These are phyloP conservation scores for Platygyra sinensis DNA, from an alignment of 64 coral and sea anemone species.

Conservation along the genomic window DNA sequence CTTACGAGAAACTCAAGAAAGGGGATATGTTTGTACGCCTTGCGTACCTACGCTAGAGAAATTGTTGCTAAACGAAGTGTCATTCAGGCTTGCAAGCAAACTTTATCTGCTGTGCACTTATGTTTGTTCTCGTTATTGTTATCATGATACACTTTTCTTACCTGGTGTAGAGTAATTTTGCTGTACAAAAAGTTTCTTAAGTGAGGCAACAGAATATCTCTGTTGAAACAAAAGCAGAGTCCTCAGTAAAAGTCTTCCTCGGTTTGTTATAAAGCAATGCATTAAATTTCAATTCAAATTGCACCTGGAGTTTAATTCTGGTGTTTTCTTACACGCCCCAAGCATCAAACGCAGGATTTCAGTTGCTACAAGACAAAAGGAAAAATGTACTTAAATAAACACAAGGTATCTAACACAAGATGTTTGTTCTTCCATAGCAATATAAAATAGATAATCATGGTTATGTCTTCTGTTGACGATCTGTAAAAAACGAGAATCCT, in stretches of 20 bases:
- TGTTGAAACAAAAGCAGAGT: constrained; percentile 15
- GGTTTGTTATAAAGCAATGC: not conserved
- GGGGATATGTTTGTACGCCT: too few species aligned
- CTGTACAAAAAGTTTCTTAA: constrained; percentile 74
- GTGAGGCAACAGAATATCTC: constrained; percentile 66
- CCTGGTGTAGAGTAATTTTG: constrained; percentile 73
- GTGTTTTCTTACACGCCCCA: constrained; percentile 55
- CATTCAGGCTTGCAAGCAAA: too few species aligned
- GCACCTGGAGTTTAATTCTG: constrained; percentile 56
- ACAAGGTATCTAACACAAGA: not conserved
- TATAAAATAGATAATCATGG: not conserved
- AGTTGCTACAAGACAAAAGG: constrained; percentile 53
- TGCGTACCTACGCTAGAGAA: too few species aligned
- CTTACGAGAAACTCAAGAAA: too few species aligned
- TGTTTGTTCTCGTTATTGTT: too few species aligned
- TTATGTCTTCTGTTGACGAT: too few species aligned
- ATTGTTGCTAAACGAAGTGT: too few species aligned
- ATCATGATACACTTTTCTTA: constrained; percentile 6
- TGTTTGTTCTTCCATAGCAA: not conserved
- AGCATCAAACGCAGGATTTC: constrained; percentile 69
- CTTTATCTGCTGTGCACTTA: too few species aligned
- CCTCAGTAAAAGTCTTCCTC: not conserved
- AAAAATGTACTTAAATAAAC: not conserved
- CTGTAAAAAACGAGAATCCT: too few species aligned
- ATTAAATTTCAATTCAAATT: not conserved